phyloP scores from a whole-genome alignment of 2,888 invertebrate genomes.

The Prosopocoilus inquinatus region DNA sequence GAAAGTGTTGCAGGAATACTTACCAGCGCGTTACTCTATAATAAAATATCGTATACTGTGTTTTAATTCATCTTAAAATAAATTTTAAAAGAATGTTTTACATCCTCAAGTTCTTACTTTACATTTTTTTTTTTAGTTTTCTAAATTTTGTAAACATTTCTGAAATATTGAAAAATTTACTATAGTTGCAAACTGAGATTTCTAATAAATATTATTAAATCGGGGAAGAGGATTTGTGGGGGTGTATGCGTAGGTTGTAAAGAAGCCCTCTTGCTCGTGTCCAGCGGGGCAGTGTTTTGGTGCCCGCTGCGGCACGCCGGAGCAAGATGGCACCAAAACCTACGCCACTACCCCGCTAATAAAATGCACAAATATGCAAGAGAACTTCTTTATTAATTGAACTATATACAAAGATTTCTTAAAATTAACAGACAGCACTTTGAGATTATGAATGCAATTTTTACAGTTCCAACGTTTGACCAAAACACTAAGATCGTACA shows the following conservation, averaged over 20 bases:
- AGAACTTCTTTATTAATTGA: slow-evolving; percentile 51
- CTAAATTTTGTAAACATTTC: no score
- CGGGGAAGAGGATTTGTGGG: neutral
- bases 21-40: no score
- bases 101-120: no score
- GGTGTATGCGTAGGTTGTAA: slow-evolving; percentile 29
- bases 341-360: slow-evolving; percentile 50
- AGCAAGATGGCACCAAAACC: slow-evolving; percentile 61
- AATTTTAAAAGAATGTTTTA: no score
- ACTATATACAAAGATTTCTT: slow-evolving; percentile 34
- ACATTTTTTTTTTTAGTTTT: no score
- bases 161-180: no score
- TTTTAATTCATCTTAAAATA: no score
- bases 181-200: no score
- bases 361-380: slow-evolving; percentile 51
- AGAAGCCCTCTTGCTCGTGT: slow-evolving; percentile 53
- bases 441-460: slow-evolving; percentile 25
- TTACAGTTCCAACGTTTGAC: neutral
- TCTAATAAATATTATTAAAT: no score
- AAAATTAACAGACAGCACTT: slow-evolving; percentile 31
- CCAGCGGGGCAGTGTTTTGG: slow-evolving; percentile 54
- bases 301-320: slow-evolving; percentile 52
- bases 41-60: no score
- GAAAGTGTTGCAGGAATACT: no score
- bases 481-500: neutral